A percentile compares a stretch with the other conserved stretches of the same genome.
Evolutionary conservation across 2,113 vertebrate species (phyloP).

Genomic region (Eublepharis macularius): DNA sequence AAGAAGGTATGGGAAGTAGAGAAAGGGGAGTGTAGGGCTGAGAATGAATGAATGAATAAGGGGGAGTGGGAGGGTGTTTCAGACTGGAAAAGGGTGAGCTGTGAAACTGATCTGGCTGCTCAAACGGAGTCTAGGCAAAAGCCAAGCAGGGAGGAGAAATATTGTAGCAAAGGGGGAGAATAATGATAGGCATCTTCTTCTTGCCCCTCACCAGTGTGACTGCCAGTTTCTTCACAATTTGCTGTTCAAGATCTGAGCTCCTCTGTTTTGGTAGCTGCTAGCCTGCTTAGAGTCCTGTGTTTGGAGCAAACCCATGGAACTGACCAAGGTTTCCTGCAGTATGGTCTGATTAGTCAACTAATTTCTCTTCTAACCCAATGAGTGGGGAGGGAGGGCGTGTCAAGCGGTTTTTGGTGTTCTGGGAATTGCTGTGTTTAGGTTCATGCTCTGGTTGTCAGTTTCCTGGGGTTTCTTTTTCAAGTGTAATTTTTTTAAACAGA

Average conservation of each 20-base stretch:
- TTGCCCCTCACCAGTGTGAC: neutral
- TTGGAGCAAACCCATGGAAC: constrained; percentile 39
- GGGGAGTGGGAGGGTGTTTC: neutral
- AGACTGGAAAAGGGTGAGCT: neutral
- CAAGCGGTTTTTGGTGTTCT: constrained; percentile 58
- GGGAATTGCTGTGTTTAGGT: constrained; percentile 73
- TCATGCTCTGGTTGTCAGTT: constrained; percentile 70
- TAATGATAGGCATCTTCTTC: neutral
- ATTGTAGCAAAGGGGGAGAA: too few species aligned
- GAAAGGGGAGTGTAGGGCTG: neutral
- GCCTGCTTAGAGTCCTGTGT: neutral
- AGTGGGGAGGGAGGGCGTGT: constrained; percentile 49
- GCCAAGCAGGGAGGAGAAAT: neutral
- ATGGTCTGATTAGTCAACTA: constrained; percentile 62
- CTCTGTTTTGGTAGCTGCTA: neutral
- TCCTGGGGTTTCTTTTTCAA: constrained; percentile 52
- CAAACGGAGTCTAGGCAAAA: neutral
- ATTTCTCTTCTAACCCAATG: constrained; percentile 71
- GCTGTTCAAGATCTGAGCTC: constrained; percentile 4
- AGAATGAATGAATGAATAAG: neutral
- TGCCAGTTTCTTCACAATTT: neutral
- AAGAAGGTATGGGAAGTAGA: neutral
- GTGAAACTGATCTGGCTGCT: neutral
- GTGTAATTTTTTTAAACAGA: neutral
- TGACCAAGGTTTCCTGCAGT: constrained; percentile 72